phyloP scores from a whole-genome alignment of 2,113 vertebrate species.

The Jacana jacana region DNA sequence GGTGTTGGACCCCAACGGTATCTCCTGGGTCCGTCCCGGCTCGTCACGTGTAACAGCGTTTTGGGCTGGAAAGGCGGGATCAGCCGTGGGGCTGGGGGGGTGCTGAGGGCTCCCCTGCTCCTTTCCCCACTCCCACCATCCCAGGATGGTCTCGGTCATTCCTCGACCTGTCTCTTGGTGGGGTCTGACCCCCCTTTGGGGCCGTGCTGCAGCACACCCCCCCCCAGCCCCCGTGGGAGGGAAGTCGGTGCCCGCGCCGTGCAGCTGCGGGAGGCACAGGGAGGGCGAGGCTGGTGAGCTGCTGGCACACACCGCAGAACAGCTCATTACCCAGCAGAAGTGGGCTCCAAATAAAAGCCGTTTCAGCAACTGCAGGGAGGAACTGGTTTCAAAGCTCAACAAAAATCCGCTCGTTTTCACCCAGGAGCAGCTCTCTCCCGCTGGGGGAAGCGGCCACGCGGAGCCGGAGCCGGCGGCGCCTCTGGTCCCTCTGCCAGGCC shows the following conservation, averaged over 20 bases:
- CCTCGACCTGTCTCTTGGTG: accelerated
- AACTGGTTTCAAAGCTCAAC: background rate
- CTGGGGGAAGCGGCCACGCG: accelerated
- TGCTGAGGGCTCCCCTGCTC: accelerated
- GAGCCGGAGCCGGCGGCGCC: accelerated
- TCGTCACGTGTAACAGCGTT: accelerated
- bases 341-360: background rate
- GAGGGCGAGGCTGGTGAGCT: background rate
- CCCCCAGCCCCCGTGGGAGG: background rate
- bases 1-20: accelerated
- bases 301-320: background rate
- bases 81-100: background rate
- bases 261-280: accelerated
- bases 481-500: too few relatives aligned
- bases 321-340: background rate
- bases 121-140: too few relatives aligned
- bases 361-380: background rate
- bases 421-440: background rate
- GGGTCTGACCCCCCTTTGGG: too few relatives aligned
- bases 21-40: accelerated
- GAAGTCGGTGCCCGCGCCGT: background rate
- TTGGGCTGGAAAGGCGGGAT: background rate
- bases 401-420: background rate
- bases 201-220: background rate
- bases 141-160: background rate